Conservation (phyloP, 2,888 invertebrate species). For the Sipunculus nudus region DNA sequence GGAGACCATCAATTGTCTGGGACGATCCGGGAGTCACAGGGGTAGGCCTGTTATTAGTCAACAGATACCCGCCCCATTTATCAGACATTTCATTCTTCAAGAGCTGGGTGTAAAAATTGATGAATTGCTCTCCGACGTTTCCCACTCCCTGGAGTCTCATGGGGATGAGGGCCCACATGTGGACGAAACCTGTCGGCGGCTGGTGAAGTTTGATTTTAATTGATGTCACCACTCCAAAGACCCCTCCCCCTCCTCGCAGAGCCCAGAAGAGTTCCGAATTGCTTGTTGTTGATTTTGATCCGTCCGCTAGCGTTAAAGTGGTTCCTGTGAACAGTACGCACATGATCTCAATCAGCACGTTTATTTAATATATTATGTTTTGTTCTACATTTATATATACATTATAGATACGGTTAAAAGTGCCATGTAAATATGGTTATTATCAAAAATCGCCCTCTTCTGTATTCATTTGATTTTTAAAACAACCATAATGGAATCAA, state of each 20-base stretch:
- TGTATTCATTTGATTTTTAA: no score
- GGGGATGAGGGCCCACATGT: slow-evolving; percentile 3
- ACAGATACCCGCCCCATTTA: slow-evolving; percentile 32
- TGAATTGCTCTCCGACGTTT: slow-evolving; percentile 13
- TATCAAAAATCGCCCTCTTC: no score
- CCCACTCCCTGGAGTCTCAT: slow-evolving; percentile 4
- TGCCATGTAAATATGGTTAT: no score
- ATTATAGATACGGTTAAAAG: no score
- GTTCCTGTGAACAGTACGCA: no score
- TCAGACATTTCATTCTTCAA: slow-evolving; percentile 14
- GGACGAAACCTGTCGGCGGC: slow-evolving; percentile 19
- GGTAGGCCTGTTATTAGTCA: no score
- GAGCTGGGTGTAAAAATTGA: slow-evolving; percentile 13
- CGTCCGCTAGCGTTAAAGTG: slow-evolving; percentile 7
- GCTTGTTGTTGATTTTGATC: neutral
- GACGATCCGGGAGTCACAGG: no score
- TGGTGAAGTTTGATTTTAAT: slow-evolving; percentile 33
- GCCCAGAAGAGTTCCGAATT: slow-evolving; percentile 37
- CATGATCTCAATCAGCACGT: no score
- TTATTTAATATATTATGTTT: no score
- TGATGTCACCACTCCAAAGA: slow-evolving; percentile 32
- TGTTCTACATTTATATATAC: no score
- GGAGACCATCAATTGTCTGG: no score
- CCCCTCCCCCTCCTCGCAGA: slow-evolving; percentile 38
- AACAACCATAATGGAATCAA: no score